Conservation (phyloP, 1,140 invertebrate genomes). For the Hirudo medicinalis region DNA sequence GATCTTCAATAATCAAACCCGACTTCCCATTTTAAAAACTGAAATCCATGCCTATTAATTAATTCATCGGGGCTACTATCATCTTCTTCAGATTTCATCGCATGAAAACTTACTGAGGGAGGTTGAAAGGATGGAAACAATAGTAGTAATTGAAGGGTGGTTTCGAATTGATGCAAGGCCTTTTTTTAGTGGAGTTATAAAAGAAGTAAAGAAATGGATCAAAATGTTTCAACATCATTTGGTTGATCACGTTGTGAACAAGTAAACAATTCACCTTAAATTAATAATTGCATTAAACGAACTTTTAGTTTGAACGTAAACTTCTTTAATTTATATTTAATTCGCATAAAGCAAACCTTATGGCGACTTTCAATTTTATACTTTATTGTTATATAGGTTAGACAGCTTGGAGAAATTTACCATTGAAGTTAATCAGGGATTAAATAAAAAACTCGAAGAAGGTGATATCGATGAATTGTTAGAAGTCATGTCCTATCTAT, state of each 20-base stretch:
- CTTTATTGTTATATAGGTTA: constrained; percentile 30
- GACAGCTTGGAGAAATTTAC: constrained; percentile 51
- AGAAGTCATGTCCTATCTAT: constrained; percentile 44
- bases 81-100: constrained; percentile 55
- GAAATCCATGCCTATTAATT: no score
- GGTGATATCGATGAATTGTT: constrained; percentile 45
- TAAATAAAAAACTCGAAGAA: constrained; percentile 48
- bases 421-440: constrained; percentile 48
- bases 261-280: constrained; percentile 33
- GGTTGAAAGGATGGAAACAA: constrained; percentile 36
- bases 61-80: no score
- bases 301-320: constrained; percentile 13
- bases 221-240: constrained; percentile 88
- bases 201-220: constrained; percentile 66
- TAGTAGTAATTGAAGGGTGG: constrained; percentile 72
- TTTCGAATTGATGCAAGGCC: constrained; percentile 68
- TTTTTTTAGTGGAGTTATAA: constrained; percentile 40
- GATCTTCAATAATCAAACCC: no score
- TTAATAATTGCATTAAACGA: not conserved
- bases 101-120: constrained; percentile 74
- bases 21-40: no score
- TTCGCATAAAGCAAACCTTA: not conserved
- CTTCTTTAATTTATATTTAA: not conserved
- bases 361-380: not conserved
- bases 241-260: constrained; percentile 70